Base-by-base conservation (phyloP, 2,797 vertebrate species). In the Myotis planiceps region DNA sequence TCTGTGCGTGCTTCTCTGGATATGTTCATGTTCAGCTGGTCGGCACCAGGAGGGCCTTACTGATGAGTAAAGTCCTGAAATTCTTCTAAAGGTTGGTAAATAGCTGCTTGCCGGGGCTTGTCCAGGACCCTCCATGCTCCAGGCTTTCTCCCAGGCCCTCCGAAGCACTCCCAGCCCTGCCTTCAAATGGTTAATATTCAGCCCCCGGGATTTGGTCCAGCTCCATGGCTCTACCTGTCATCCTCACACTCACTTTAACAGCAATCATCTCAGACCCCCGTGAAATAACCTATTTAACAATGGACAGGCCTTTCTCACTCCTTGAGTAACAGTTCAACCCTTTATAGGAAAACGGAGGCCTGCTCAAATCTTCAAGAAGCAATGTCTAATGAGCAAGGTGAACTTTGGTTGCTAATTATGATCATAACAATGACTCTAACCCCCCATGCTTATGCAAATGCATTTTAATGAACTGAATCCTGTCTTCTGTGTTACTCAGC, bases 361-460 rank as follows among this genome's bases (percentile, higher is more conserved):
- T 90, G 10, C 32, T 88, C 21, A 53, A 51, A 55, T 65, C 18
- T 69, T 85, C 55, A 79, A 74, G 75, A 86, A 91, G 66, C 45
- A 92, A 74, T 19, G 34, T 75, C 9, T 72, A 87, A 87, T 89
- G 92, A 79, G 34, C 27, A 92, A 93, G 60, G 21, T 85, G 90
- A 92, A 69, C 34, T 90, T 92, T 66, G 9, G 0, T 86, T 76
- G 66, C 47, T 72, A 65, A 53, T 92, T 87, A 68, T 51, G 78
- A 94, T 93, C 71, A 42, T 25, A 63, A 5, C 19, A 91, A 76
- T 53, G 25, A 90, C 87, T 58, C 0, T 42, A 95, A 69, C 94
- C 15, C 6, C 21, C 49, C 65, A 72, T 29, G 14, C 2, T 87
- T 69, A 68, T 39, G 69, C 87, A 89, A 88, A 49, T 89, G 9